These are phyloP conservation scores for Acanthurus tractus DNA, from an alignment of 2,797 vertebrate genomes.

Conservation along the genomic window DNA sequence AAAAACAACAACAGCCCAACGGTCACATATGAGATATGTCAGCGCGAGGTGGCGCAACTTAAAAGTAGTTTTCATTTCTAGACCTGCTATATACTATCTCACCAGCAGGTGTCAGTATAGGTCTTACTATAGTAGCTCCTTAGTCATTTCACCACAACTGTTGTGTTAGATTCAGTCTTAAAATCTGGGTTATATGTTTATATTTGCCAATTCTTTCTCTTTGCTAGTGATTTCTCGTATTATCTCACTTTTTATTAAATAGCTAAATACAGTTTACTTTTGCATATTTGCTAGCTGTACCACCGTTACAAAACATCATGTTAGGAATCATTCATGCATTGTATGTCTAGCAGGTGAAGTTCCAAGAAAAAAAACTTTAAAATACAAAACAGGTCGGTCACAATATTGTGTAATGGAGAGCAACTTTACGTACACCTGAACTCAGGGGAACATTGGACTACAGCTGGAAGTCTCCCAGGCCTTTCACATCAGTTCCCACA, in stretches of 20 bases:
- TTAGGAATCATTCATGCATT: neutral
- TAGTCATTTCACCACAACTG: neutral
- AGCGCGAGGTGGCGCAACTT: neutral
- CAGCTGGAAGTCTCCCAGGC: constrained; percentile 18
- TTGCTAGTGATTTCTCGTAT: neutral
- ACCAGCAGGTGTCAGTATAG: constrained; percentile 84
- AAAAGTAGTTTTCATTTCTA: neutral
- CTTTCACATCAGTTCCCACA: constrained; percentile 71
- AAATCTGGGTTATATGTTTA: neutral
- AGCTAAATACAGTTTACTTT: neutral
- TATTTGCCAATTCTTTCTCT: neutral
- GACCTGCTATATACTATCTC: neutral
- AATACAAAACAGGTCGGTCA: neutral
- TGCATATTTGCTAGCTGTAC: neutral
- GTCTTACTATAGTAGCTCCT: neutral
- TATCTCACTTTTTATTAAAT: neutral
- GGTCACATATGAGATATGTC: neutral
- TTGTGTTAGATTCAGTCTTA: neutral
- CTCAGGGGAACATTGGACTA: neutral
- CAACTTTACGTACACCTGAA: neutral
- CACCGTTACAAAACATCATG: neutral
- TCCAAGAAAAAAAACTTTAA: neutral
- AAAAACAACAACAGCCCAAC: neutral
- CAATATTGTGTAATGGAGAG: neutral
- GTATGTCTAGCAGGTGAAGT: neutral